Conservation (phyloP, 2,113 vertebrate species). For the Notothenia rossii region DNA sequence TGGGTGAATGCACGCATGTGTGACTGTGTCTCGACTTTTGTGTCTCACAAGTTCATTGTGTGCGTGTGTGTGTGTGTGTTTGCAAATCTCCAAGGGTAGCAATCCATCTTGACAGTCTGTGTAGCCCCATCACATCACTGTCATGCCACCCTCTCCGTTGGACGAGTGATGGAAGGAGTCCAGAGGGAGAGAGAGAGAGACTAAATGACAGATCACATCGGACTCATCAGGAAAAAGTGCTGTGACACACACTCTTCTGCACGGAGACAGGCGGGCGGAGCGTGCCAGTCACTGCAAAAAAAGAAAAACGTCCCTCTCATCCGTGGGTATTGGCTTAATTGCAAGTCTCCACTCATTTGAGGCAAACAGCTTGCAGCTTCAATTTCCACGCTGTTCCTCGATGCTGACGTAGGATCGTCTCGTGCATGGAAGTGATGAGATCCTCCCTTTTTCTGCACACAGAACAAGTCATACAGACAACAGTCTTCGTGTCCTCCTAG, state of each 20-base stretch:
- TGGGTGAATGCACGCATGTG: constrained; percentile 64
- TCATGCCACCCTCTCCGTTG: constrained; percentile 70
- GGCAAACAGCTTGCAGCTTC: constrained; percentile 49
- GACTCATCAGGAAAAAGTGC: constrained; percentile 73
- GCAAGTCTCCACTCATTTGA: constrained; percentile 47
- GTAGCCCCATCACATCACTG: constrained; percentile 79
- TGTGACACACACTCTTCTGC: constrained; percentile 62
- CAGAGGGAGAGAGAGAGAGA: constrained; percentile 59
- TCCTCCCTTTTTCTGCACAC: constrained; percentile 5
- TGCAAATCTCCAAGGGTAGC: constrained; percentile 69
- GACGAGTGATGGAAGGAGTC: constrained; percentile 74
- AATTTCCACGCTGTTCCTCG: constrained; percentile 5
- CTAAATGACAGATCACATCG: constrained; percentile 67
- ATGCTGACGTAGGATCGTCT: constrained; percentile 44
- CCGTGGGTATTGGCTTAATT: constrained; percentile 53
- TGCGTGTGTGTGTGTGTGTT: too few species aligned
- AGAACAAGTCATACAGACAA: constrained; percentile 9
- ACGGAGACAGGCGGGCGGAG: constrained; percentile 28
- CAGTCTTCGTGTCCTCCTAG: neutral
- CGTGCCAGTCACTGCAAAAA: constrained; percentile 40
- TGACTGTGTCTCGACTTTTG: constrained; percentile 53
- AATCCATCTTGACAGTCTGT: constrained; percentile 79
- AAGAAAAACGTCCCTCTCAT: constrained; percentile 55
- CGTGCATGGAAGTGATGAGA: constrained; percentile 34
- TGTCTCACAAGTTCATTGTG: constrained; percentile 43